These are phyloP conservation scores for Coleophora flavipennella DNA, from an alignment of 2,888 invertebrate genomes.

Conservation along the genomic window DNA sequence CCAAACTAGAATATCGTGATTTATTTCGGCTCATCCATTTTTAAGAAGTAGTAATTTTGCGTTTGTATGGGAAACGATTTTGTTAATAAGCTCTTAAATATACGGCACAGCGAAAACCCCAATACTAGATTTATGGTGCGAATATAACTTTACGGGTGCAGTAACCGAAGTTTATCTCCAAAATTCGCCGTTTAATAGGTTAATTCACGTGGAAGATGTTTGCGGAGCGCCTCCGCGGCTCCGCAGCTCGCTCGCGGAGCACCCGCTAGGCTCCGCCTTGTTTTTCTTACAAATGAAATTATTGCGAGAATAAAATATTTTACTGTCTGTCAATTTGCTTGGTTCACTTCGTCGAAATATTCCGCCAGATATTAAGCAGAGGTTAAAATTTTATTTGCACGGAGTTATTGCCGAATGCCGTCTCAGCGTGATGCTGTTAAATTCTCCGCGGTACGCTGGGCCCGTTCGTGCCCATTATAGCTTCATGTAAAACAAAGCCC, in stretches of 20 bases:
- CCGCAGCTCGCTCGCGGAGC: constrained; percentile 1
- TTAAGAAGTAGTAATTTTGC: no score
- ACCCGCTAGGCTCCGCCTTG: constrained; percentile 31
- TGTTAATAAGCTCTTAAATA: constrained; percentile 3
- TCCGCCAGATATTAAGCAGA: constrained; percentile 64
- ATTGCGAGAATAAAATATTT: constrained; percentile 69
- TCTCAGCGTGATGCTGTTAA: constrained; percentile 44
- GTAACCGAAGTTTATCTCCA: constrained; percentile 51
- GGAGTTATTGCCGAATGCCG: constrained; percentile 49
- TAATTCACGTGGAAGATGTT: constrained; percentile 65
- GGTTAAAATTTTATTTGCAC: constrained; percentile 69
- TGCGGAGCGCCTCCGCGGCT: constrained; percentile 38
- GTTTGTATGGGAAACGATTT: no score
- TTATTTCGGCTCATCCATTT: no score
- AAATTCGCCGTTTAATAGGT: constrained; percentile 59
- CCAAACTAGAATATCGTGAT: no score
- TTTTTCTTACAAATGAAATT: constrained; percentile 70
- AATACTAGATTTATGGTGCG: constrained; percentile 8
- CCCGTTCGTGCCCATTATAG: constrained; percentile 45
- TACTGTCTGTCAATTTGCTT: constrained; percentile 68
- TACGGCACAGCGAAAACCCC: constrained; percentile 5
- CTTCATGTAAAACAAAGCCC: constrained; percentile 55
- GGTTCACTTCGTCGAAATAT: constrained; percentile 45
- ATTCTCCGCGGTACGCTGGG: constrained; percentile 40
- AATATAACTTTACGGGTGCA: constrained; percentile 42